These are phyloP conservation scores for Lepidurus packardi DNA, from an alignment of 1,140 invertebrate species.

Conservation along the genomic window DNA sequence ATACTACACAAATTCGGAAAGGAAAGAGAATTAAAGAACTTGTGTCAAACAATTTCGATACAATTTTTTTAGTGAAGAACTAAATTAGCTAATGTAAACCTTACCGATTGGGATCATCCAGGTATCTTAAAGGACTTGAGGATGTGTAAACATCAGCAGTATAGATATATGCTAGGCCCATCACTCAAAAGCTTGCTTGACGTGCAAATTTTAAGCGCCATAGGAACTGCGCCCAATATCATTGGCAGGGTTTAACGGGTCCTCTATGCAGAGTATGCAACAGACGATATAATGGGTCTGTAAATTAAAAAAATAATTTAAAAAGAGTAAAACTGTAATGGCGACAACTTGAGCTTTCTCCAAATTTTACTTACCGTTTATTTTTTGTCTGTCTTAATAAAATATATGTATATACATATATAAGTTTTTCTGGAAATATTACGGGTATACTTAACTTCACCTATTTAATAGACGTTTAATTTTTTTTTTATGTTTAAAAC, in stretches of 20 bases:
- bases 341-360: too few relatives aligned
- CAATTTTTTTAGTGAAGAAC: not conserved
- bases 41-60: slow-evolving; percentile 33
- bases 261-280: slow-evolving; percentile 84
- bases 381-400: too few relatives aligned
- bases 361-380: too few relatives aligned
- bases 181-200: slow-evolving; percentile 93
- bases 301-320: too few relatives aligned
- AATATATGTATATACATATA: too few relatives aligned
- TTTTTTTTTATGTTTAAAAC: too few relatives aligned
- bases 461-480: too few relatives aligned
- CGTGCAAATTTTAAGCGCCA: slow-evolving; percentile 64
- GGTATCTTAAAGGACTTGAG: slow-evolving; percentile 49
- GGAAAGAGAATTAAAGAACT: slow-evolving; percentile 52
- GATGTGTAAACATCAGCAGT: slow-evolving; percentile 64
- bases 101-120: slow-evolving; percentile 53
- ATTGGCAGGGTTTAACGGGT: slow-evolving; percentile 90
- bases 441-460: too few relatives aligned
- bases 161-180: too few relatives aligned
- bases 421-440: too few relatives aligned
- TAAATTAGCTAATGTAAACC: slow-evolving; percentile 41
- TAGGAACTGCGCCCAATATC: slow-evolving; percentile 97
- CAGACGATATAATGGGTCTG: too few relatives aligned
- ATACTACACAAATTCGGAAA: slow-evolving; percentile 72
- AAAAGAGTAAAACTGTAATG: too few relatives aligned